Percentiles rank a stretch among this genome's conserved stretches.
phyloP scores from a whole-genome alignment of 2,888 invertebrate genomes.

The Sesia apiformis region DNA sequence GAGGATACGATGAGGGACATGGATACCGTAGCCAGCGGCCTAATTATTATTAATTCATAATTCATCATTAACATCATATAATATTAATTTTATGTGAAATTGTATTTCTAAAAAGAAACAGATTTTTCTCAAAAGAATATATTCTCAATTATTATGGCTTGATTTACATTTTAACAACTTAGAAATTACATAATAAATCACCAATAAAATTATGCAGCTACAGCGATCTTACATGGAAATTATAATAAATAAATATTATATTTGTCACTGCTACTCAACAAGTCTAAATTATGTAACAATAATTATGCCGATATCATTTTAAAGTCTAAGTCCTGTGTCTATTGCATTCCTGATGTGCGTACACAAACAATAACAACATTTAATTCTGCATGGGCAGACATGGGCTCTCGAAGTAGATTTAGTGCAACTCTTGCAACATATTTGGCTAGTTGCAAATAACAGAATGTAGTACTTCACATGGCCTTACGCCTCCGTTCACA shows the following conservation, averaged over 20 bases:
- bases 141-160: constrained; percentile 75
- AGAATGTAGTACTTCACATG: too few species aligned
- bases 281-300: constrained; percentile 67
- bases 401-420: not conserved
- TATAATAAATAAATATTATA: constrained; percentile 66
- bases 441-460: too few species aligned
- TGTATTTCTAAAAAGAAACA: constrained; percentile 15
- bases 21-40: constrained; percentile 18
- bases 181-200: constrained; percentile 70
- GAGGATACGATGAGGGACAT: constrained; percentile 21
- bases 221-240: constrained; percentile 54
- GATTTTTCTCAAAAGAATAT: constrained; percentile 67
- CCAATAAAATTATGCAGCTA: constrained; percentile 68
- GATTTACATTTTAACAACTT: constrained; percentile 74
- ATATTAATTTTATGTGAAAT: constrained; percentile 11
- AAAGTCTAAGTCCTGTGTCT: constrained; percentile 41
- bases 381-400: constrained; percentile 20
- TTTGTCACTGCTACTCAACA: constrained; percentile 70
- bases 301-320: constrained; percentile 62
- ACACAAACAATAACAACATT: constrained; percentile 49
- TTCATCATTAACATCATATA: not conserved
- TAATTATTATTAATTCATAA: constrained; percentile 20
- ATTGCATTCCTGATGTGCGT: constrained; percentile 32
- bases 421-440: too few species aligned
- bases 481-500: too few species aligned